Evolutionary conservation across 2,797 vertebrate genomes (phyloP).

Genomic region (Amblyopsis hoosieri): DNA sequence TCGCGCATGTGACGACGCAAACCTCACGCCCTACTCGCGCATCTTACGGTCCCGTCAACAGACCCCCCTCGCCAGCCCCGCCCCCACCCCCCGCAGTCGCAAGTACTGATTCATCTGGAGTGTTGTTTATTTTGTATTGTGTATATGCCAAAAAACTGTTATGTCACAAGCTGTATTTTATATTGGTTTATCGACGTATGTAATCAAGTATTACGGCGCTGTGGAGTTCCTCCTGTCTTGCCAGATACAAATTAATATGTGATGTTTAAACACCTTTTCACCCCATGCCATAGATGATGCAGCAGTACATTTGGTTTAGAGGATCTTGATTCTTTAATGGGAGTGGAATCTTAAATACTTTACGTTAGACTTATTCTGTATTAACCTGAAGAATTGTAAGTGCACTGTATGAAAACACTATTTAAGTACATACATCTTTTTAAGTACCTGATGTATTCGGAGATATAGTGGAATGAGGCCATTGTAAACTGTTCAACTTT

Average conservation of each 20-base stretch:
- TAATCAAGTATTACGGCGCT: conserved; percentile 20
- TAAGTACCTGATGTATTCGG: no score
- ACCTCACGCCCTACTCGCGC: conserved; percentile 73
- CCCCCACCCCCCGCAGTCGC: conserved; percentile 38
- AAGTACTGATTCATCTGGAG: conserved; percentile 57
- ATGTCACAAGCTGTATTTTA: conserved; percentile 29
- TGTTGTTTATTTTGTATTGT: conserved; percentile 9
- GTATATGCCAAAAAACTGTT: conserved; percentile 24
- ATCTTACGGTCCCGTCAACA: conserved; percentile 80
- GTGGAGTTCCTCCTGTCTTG: conserved; percentile 6
- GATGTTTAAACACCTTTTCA: conserved; percentile 6
- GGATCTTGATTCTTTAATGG: no score
- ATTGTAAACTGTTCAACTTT: neutral
- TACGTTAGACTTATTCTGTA: no score
- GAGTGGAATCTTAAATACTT: no score
- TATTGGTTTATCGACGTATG: neutral
- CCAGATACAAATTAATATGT: conserved; percentile 22
- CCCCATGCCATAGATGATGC: conserved; percentile 16
- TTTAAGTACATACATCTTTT: no score
- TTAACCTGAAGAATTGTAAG: no score
- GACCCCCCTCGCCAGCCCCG: conserved; percentile 69
- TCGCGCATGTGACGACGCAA: conserved; percentile 15
- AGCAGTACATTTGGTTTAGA: neutral
- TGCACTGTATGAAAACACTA: no score
- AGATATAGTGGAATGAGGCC: no score